Evolutionary conservation across 2,797 vertebrate genomes (phyloP), one percentile per base, ranked within the genome.

Genomic region (Falco cherrug): DNA sequence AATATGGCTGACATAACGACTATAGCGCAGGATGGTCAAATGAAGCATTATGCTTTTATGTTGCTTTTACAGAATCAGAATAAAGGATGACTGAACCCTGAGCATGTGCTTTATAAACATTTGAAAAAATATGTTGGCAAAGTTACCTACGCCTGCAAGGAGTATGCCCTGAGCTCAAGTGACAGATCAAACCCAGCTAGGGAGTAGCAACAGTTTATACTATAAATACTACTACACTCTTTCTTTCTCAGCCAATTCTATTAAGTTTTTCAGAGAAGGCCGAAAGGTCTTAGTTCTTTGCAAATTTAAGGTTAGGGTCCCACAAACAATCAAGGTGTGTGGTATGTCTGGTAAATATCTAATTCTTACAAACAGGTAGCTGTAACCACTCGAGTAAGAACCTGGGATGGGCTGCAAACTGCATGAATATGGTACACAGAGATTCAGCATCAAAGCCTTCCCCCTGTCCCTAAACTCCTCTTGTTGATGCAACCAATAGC

Each of bases 141-240:
- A 24, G 9, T 33, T 77, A 91, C 33, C 65, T 65, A 71, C 4
- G 11, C 28, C 71, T 83, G 78, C 92, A 81, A 93, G 41, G 64
- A 53, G 57, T 43, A 78, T 47, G 50, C 61, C 29, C 37, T 68
- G 53, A 91, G 71, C 47, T 77, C 41, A 78, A 37, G 60, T 29
- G 78, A 87, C 86, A 96, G 84, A 94, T 67, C 92, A 96, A 94
- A 96, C 75, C 54, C 78, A 89, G 60, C 12, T 19, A 92, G 33
- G 26, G n/a, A 84, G 26, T 3, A 68, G 24, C 26, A 87, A 63
- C 24, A 54, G 74, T 43, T 91, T 84, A 65, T 75, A 89, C 21
- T 84, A 10, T 29, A 93, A 96, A 89, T 68, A 93, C 39, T 63
- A 77, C 50, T 76, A 48, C 10, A 29, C 18, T 60, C 51, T 74